Percentiles rank a stretch among this genome's conserved stretches.
phyloP scores from a whole-genome alignment of 2,888 invertebrate genomes.

The Epinotia bilunana region DNA sequence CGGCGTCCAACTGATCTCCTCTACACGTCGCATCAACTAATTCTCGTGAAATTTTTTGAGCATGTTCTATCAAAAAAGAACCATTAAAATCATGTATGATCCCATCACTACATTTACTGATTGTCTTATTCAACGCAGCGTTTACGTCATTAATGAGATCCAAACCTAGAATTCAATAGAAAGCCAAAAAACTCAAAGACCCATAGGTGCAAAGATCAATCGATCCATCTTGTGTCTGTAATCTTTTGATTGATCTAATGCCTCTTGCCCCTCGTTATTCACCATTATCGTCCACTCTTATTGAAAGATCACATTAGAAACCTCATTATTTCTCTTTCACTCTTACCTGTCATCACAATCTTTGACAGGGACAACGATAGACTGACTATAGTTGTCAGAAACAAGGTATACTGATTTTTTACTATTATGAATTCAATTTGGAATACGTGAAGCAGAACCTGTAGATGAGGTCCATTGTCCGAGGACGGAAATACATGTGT shows the following conservation, averaged over 20 bases:
- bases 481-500: constrained; percentile 26
- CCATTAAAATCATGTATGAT: no score
- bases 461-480: constrained; percentile 32
- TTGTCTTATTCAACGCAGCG: constrained; percentile 26
- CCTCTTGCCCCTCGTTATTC: constrained; percentile 39
- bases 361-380: constrained; percentile 1
- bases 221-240: constrained; percentile 40
- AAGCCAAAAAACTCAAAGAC: constrained; percentile 24
- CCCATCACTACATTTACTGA: constrained; percentile 17
- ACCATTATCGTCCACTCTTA: constrained; percentile 29
- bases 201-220: constrained; percentile 37
- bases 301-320: constrained; percentile 8
- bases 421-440: constrained; percentile 39
- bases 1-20: no score
- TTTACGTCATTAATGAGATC: constrained; percentile 30
- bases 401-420: constrained; percentile 23
- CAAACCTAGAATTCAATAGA: constrained; percentile 21
- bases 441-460: constrained; percentile 22
- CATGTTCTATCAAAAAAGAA: no score
- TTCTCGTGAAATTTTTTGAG: no score
- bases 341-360: not conserved
- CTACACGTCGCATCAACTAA: no score
- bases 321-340: not conserved
- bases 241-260: constrained; percentile 43
- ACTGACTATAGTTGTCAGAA: not conserved